These are phyloP conservation scores for Tetraneura akinire DNA, from an alignment of 1,140 invertebrate species.

Conservation along the genomic window DNA sequence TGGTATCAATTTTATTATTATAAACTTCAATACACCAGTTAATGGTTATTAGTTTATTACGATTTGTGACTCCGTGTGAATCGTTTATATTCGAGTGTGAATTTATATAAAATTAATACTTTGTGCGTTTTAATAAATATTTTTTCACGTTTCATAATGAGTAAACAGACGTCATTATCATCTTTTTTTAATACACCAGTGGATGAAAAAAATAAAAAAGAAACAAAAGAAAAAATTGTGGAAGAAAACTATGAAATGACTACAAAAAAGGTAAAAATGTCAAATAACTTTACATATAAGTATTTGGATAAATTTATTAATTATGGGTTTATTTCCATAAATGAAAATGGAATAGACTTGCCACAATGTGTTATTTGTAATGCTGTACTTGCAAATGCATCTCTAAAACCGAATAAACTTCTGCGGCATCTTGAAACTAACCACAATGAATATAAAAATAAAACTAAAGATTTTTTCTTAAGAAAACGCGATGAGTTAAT, in stretches of 20 bases:
- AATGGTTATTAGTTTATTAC: too few relatives aligned
- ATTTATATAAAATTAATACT: too few relatives aligned
- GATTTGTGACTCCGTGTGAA: too few relatives aligned
- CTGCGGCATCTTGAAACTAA: constrained; percentile 27
- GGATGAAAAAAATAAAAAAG: background rate
- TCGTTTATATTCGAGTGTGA: too few relatives aligned
- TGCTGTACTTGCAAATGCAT: constrained; percentile 26
- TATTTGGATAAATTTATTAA: constrained; percentile 21
- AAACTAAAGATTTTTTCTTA: constrained; percentile 24
- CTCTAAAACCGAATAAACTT: constrained; percentile 24
- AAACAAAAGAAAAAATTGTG: background rate
- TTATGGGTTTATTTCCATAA: constrained; percentile 27
- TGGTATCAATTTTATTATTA: too few relatives aligned
- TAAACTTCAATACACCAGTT: too few relatives aligned
- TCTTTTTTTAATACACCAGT: background rate
- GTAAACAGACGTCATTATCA: constrained; percentile 13
- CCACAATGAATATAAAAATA: constrained; percentile 30
- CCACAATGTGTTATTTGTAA: constrained; percentile 11
- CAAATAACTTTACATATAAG: background rate
- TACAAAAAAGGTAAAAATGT: constrained; percentile 32
- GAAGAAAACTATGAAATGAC: background rate
- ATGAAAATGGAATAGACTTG: constrained; percentile 24
- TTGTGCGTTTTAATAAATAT: too few relatives aligned
- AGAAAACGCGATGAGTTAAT: constrained; percentile 30
- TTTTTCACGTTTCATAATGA: too few relatives aligned